phyloP scores from a whole-genome alignment of 2,797 vertebrate genomes.

The Caiman crocodilus region DNA sequence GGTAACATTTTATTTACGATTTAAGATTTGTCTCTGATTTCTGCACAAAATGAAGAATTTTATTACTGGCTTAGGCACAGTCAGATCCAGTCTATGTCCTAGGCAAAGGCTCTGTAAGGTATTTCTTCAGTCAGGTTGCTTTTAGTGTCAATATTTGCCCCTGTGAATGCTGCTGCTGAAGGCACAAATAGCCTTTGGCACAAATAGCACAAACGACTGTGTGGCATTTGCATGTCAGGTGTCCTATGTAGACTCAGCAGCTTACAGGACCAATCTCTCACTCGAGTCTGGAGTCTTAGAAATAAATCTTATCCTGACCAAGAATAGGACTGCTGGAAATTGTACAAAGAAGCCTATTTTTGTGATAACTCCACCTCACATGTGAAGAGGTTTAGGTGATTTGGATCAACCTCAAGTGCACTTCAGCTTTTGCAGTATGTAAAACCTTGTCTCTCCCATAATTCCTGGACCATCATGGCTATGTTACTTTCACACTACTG shows the following conservation, averaged over 20 bases:
- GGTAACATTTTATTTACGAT: not conserved
- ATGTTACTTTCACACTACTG: too few species aligned
- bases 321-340: fast-evolving
- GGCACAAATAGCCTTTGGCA: not conserved
- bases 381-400: fast-evolving
- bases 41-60: not conserved
- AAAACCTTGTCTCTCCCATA: too few species aligned
- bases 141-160: not conserved
- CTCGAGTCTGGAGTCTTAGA: not conserved
- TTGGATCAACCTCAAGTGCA: not conserved
- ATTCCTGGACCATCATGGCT: too few species aligned
- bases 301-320: too few species aligned
- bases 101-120: not conserved
- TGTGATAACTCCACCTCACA: not conserved
- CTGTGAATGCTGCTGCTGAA: not conserved
- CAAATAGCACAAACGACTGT: not conserved
- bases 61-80: fast-evolving
- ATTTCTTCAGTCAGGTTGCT: not conserved
- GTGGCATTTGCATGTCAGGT: fast-evolving
- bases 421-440: not conserved
- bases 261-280: fast-evolving
- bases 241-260: not conserved
- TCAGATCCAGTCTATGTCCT: not conserved
- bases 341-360: fast-evolving
- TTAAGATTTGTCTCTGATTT: not conserved